These are phyloP conservation scores for Scaptomyza tumidula DNA, from an alignment of 2,888 invertebrate species.

Conservation along the genomic window DNA sequence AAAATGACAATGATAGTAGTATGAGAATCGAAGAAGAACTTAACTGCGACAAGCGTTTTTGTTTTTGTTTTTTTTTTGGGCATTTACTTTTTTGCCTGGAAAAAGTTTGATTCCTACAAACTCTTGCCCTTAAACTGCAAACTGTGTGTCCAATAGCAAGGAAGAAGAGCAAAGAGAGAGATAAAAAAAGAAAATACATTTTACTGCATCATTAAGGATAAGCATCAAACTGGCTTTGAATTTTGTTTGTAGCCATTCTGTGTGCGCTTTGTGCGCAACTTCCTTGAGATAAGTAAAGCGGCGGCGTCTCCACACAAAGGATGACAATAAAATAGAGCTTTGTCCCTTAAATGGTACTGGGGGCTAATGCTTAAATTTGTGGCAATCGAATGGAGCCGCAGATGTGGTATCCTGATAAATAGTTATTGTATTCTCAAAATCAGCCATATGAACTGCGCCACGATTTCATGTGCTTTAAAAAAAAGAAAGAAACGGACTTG, in stretches of 20 bases:
- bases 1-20: slow-evolving; percentile 38
- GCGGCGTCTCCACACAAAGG: slow-evolving; percentile 39
- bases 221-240: slow-evolving; percentile 82
- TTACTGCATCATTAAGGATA: slow-evolving; percentile 83
- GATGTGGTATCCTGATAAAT: slow-evolving; percentile 40
- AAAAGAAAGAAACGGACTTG: slow-evolving; percentile 16
- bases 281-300: slow-evolving; percentile 61
- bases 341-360: slow-evolving; percentile 45
- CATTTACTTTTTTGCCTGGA: slow-evolving; percentile 45
- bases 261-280: slow-evolving; percentile 60
- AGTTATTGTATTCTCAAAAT: slow-evolving; percentile 6
- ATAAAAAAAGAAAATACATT: slow-evolving; percentile 51
- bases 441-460: slow-evolving; percentile 1
- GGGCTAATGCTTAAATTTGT: slow-evolving; percentile 41
- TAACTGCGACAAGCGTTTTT: slow-evolving; percentile 49
- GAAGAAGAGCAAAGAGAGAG: slow-evolving; percentile 1
- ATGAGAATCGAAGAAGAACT: slow-evolving; percentile 5
- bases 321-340: slow-evolving; percentile 55
- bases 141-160: slow-evolving; percentile 37
- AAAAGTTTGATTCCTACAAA: slow-evolving; percentile 68
- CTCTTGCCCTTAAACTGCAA: slow-evolving; percentile 60
- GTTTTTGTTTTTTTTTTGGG: slow-evolving; percentile 23
- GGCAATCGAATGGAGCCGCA: slow-evolving; percentile 51
- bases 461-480: slow-evolving; percentile 10
- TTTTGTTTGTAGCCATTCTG: slow-evolving; percentile 72